Conservation (phyloP, 2,888 invertebrate genomes). For the Thysanoteuthis rhombus region DNA sequence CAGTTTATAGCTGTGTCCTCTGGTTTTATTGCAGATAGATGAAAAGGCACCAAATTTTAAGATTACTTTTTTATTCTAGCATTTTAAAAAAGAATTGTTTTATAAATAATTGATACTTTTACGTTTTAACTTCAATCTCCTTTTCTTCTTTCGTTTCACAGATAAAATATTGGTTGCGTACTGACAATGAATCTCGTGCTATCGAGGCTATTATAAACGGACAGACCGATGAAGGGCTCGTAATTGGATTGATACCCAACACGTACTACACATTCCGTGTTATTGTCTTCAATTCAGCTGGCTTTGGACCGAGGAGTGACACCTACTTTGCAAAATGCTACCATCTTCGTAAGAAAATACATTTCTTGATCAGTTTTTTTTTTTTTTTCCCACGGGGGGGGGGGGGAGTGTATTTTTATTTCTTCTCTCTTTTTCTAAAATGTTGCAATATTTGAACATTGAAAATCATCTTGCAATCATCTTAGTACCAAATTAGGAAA, state of each 20-base stretch:
- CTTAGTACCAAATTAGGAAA: too few species aligned
- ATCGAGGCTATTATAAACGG: conserved; percentile 76
- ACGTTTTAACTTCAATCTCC: neutral
- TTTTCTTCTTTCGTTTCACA: conserved; percentile 36
- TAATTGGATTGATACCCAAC: conserved; percentile 91
- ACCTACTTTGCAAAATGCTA: conserved; percentile 74
- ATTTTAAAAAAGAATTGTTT: too few species aligned
- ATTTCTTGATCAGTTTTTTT: neutral
- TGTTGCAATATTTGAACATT: too few species aligned
- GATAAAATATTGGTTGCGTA: conserved; percentile 69
- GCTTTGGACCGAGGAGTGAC: conserved; percentile 95
- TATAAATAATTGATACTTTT: too few species aligned
- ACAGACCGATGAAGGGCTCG: conserved; percentile 84
- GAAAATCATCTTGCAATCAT: too few species aligned
- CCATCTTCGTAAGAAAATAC: neutral
- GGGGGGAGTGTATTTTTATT: too few species aligned
- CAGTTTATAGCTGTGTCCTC: too few species aligned
- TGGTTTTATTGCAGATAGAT: too few species aligned
- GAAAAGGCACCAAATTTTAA: too few species aligned
- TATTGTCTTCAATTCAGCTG: conserved; percentile 95
- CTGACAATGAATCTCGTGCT: conserved; percentile 76
- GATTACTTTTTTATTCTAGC: too few species aligned
- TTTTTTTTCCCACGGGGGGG: neutral
- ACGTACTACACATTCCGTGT: conserved; percentile 91
- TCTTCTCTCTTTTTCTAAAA: neutral